phyloP scores from a whole-genome alignment of 2,888 invertebrate genomes.

The Julus scandinavius region DNA sequence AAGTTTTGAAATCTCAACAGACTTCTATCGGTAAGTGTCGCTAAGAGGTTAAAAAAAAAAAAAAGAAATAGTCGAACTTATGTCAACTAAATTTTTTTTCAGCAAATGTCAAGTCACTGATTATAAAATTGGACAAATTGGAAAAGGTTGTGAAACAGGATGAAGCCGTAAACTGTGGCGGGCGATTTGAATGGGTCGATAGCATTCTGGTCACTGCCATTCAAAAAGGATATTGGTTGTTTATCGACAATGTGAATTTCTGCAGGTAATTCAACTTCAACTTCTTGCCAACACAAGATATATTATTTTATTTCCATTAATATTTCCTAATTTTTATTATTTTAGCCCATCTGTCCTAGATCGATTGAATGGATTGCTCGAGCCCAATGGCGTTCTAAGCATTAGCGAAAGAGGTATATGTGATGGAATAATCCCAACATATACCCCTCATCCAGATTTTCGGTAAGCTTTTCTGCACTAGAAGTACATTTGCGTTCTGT shows the following conservation, averaged over 20 bases:
- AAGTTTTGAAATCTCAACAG: slow-evolving; percentile 19
- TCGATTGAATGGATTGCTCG: slow-evolving; percentile 92
- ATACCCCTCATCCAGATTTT: slow-evolving; percentile 89
- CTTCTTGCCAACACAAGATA: background rate
- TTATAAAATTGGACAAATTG: slow-evolving; percentile 47
- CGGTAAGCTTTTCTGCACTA: slow-evolving; percentile 63
- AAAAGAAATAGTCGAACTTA: background rate
- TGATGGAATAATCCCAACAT: slow-evolving; percentile 76
- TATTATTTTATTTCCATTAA: background rate
- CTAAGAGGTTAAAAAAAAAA: background rate
- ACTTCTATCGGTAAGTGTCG: background rate
- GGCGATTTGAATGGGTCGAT: slow-evolving; percentile 93
- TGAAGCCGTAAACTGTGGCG: slow-evolving; percentile 66
- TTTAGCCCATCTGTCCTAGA: slow-evolving; percentile 91
- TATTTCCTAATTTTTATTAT: slow-evolving; percentile 56
- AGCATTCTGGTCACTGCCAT: slow-evolving; percentile 87
- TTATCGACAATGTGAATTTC: slow-evolving; percentile 92
- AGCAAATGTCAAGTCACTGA: background rate
- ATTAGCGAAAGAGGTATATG: slow-evolving; percentile 91
- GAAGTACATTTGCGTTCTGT: background rate
- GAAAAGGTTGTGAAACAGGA: slow-evolving; percentile 60
- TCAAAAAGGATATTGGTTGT: slow-evolving; percentile 82
- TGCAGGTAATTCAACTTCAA: slow-evolving; percentile 71
- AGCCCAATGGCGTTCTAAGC: slow-evolving; percentile 87
- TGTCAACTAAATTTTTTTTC: background rate